These are phyloP conservation scores for Plutomurus gul DNA, from an alignment of 1,140 invertebrate species.

Conservation along the genomic window DNA sequence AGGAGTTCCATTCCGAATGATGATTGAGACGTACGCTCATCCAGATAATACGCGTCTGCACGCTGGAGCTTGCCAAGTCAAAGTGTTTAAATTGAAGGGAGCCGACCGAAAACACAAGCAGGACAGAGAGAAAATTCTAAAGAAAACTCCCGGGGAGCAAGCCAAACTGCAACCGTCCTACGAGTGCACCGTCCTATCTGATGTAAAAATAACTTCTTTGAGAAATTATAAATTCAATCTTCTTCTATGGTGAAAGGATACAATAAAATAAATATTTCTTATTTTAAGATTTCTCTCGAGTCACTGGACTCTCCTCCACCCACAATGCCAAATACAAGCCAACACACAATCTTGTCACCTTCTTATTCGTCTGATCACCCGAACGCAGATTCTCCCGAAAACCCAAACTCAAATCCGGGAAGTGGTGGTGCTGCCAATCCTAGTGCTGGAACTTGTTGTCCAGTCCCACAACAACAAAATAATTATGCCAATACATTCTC, in stretches of 20 bases:
- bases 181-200: conserved; percentile 90
- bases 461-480: background rate
- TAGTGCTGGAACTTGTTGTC: background rate
- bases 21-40: conserved; percentile 82
- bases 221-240: no score
- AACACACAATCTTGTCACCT: conserved; percentile 54
- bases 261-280: conserved; percentile 13
- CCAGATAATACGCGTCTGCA: conserved; percentile 69
- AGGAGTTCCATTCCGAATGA: conserved; percentile 93
- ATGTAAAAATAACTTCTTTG: conserved; percentile 63
- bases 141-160: conserved; percentile 80
- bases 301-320: conserved; percentile 57
- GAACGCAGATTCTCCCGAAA: conserved; percentile 48
- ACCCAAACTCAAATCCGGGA: conserved; percentile 30
- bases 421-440: background rate
- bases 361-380: conserved; percentile 49
- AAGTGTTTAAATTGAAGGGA: conserved; percentile 72
- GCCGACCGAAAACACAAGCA: conserved; percentile 97
- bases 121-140: conserved; percentile 91
- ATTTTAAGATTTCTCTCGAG: conserved; percentile 60
- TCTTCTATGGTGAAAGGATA: no score
- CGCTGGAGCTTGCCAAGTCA: conserved; percentile 84
- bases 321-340: conserved; percentile 59
- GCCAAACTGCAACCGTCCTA: conserved; percentile 95
- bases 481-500: conserved; percentile 42